Evolutionary conservation across 2,113 vertebrate genomes (phyloP).

Genomic region (Potamarius usumacintae): DNA sequence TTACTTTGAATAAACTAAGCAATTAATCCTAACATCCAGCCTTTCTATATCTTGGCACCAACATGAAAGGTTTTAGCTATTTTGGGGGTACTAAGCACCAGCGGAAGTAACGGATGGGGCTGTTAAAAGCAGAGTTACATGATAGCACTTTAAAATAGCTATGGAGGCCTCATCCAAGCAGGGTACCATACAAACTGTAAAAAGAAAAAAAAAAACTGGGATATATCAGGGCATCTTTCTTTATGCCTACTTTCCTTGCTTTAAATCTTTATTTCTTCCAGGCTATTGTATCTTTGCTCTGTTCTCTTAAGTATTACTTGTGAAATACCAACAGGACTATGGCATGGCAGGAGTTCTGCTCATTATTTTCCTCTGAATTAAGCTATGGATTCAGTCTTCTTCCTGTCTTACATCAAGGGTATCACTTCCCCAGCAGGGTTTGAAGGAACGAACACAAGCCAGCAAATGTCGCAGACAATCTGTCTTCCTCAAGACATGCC

Average conservation of each 20-base stretch:
- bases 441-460: slow-evolving; percentile 9
- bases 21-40: neutral
- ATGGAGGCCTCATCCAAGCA: slow-evolving; percentile 21
- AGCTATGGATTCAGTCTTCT: neutral
- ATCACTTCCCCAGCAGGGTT: neutral
- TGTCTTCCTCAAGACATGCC: neutral
- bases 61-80: slow-evolving; percentile 43
- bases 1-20: neutral
- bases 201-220: neutral
- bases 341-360: neutral
- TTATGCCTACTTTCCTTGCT: neutral
- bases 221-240: neutral
- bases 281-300: neutral
- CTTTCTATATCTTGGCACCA: slow-evolving; percentile 29
- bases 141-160: slow-evolving; percentile 57
- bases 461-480: slow-evolving; percentile 1
- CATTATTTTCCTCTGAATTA: neutral
- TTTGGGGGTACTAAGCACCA: slow-evolving; percentile 32
- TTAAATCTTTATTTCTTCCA: neutral
- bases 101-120: slow-evolving; percentile 51
- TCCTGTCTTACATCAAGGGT: neutral
- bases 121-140: slow-evolving; percentile 50
- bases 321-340: neutral
- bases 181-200: slow-evolving; percentile 23
- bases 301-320: neutral